Evolutionary conservation across 1,140 invertebrate species (phyloP), one percentile per base, ranked within the genome.

Genomic region (Bicyclus anynana): DNA sequence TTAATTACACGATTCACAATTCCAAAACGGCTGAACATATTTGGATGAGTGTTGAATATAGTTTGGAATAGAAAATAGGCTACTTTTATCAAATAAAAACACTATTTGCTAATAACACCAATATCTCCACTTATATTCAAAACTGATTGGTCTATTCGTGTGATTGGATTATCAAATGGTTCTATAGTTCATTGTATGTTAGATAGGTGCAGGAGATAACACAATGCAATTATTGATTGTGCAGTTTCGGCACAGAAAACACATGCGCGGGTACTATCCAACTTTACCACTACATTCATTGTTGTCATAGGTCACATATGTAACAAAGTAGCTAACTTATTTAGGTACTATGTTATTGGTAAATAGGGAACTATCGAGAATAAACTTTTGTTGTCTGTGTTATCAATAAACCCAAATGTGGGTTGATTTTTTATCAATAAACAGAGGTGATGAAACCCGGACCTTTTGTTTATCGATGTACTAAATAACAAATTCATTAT

Each of bases 201-300:
- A 40, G 37, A 5, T 16, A n/a, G n/a, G n/a, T n/a, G n/a, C n/a
- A n/a, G 6, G 2, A 16, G 37, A 40, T 40, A 40, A 14, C 37
- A 9, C 5, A 6, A 16, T 44, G 42, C 42, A 23, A 20, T 44
- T 44, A 44, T 44, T 44, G 42, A 44, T 44, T 21, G 20, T 44
- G 42, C 42, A 44, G 42, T 44, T 44, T 44, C 21, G 42, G 42
- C 42, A 44, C 6, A 17, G 5, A 0, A 42, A 42, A 14, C 0
- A 40, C 17, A 21, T 44, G 42, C 42, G 42, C 42, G 17, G 10
- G 7, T 20, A 12, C 10, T 1, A 10, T 33, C 26, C n/a, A 33
- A 33, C 2, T 33, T 10, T 29, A 4, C 23, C 23, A 26, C 23
- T 3, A 9, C 2, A 9, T 7, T 29, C 5, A 10, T 29, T 10